Evolutionary conservation across 2,797 vertebrate genomes (phyloP).

Genomic region (Pogoniulus pusillus): DNA sequence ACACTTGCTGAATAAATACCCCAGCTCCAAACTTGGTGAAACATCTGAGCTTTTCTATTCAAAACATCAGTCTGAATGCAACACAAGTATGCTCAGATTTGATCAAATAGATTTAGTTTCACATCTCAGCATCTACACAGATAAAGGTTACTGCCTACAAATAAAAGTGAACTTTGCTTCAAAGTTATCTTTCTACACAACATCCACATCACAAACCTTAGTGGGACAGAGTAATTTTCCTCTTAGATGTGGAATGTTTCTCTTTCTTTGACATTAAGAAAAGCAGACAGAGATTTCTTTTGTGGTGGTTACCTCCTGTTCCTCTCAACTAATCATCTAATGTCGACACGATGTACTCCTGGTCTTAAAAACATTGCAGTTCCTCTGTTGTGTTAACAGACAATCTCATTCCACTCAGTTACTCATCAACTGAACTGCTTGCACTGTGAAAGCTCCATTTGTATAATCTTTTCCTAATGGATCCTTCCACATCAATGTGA

Average conservation of each 20-base stretch:
- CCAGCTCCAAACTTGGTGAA: background rate
- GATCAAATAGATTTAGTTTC: no score
- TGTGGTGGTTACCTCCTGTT: background rate
- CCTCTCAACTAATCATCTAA: background rate
- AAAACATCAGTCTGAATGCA: background rate
- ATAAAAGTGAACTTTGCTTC: background rate
- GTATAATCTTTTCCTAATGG: background rate
- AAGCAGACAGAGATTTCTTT: background rate
- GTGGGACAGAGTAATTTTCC: background rate
- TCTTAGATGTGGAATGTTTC: background rate
- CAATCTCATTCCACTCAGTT: background rate
- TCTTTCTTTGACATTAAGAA: background rate
- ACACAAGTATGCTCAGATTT: background rate
- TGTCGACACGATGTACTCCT: background rate
- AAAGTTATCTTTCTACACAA: background rate
- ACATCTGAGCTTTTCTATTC: background rate
- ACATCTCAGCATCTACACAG: background rate
- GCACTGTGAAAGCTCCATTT: background rate
- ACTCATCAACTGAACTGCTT: background rate
- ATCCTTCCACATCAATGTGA: background rate
- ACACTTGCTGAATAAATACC: background rate
- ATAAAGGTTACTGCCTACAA: background rate
- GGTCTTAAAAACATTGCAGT: background rate
- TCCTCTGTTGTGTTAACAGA: fast-evolving
- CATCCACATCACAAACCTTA: background rate